phyloP scores from a whole-genome alignment of 1,140 invertebrate species.

The Platyura marginata region DNA sequence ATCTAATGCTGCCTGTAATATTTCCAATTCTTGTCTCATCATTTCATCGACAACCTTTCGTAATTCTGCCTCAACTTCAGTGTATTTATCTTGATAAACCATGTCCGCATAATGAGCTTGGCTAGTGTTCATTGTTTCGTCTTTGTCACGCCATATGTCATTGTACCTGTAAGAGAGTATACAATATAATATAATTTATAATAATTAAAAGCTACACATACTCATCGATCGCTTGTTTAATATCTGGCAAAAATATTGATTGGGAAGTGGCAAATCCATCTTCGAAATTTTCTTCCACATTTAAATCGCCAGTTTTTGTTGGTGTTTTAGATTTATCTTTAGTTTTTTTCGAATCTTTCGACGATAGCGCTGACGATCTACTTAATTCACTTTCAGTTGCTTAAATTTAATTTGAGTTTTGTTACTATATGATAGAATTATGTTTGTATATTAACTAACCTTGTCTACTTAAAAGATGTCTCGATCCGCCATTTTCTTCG shows the following conservation, averaged over 20 bases:
- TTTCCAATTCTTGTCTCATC: constrained; percentile 65
- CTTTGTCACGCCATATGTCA: constrained; percentile 63
- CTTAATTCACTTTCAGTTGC: constrained; percentile 55
- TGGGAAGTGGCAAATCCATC: constrained; percentile 31
- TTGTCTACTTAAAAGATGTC: constrained; percentile 59
- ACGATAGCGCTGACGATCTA: constrained; percentile 54
- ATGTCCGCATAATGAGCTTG: not conserved
- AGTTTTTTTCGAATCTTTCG: constrained; percentile 55
- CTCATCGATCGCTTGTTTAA: constrained; percentile 39
- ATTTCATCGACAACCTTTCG: constrained; percentile 66
- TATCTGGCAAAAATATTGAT: constrained; percentile 35
- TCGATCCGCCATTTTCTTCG: constrained; percentile 74
- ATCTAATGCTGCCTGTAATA: constrained; percentile 61
- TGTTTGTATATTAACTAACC: too few relatives aligned
- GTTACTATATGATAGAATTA: too few relatives aligned
- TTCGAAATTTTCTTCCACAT: constrained; percentile 36
- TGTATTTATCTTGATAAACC: constrained; percentile 42
- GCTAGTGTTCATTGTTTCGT: constrained; percentile 43
- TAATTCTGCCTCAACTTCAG: constrained; percentile 68
- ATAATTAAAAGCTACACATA: constrained; percentile 11
- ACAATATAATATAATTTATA: not conserved
- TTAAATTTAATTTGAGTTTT: too few relatives aligned
- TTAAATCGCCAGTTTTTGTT: constrained; percentile 28
- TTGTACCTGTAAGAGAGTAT: constrained; percentile 29
- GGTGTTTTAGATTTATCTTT: constrained; percentile 39